A percentile compares a stretch with the other conserved stretches of the same genome.
Conservation (phyloP, 2,888 invertebrate genomes). For the Capitulum mitella region DNA sequence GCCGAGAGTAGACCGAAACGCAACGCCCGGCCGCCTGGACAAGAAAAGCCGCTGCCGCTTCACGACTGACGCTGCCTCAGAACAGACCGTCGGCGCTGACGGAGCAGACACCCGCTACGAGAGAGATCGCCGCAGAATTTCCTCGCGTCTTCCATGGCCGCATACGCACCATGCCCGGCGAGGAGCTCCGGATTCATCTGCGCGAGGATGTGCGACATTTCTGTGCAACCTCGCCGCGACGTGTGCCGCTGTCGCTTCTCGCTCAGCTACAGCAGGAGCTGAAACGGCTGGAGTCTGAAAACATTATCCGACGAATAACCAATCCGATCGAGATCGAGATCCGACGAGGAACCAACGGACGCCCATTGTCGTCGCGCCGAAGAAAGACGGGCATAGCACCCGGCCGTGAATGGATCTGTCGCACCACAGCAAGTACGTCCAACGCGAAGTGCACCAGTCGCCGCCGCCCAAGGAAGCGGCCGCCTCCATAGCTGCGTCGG, state of each 20-base stretch:
- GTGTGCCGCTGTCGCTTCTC: not conserved
- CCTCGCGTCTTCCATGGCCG: not conserved
- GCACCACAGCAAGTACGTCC: conserved; percentile 24
- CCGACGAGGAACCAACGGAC: no score
- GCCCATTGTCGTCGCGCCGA: no score
- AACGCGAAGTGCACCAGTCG: conserved; percentile 25
- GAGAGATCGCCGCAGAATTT: no score
- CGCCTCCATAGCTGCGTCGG: not conserved
- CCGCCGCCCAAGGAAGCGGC: not conserved
- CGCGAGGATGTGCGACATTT: not conserved
- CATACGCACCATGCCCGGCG: not conserved
- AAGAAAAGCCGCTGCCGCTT: no score
- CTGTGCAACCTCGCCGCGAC: not conserved
- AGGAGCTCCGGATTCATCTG: not conserved
- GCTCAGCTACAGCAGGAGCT: not conserved
- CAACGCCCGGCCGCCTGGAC: no score
- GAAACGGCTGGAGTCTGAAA: not conserved
- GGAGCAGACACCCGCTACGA: no score
- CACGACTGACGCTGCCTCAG: no score
- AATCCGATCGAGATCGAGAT: conserved; percentile 28
- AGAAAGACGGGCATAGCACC: no score
- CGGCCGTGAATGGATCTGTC: no score
- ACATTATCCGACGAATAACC: conserved; percentile 19
- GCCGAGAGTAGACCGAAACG: no score
- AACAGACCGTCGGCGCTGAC: no score